Conservation (phyloP, 2,888 invertebrate genomes). For the Philereme vetulata region DNA sequence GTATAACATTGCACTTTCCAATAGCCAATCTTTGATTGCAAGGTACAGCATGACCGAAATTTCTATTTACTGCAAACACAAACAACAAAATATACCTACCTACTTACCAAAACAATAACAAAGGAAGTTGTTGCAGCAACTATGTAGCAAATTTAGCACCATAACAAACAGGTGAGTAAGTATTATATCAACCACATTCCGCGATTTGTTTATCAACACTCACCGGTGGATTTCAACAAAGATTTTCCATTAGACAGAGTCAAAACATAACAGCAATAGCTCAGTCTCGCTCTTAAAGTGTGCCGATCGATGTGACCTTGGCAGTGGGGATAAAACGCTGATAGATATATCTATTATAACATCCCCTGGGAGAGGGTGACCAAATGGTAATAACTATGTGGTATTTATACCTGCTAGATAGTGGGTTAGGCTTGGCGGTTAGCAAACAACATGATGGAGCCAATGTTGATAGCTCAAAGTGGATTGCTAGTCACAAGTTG, state of each 20-base stretch:
- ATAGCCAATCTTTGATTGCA: not conserved
- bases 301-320: constrained; percentile 77
- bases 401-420: not conserved
- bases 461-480: not conserved
- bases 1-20: too few species aligned
- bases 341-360: constrained; percentile 36
- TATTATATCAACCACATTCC: constrained; percentile 7
- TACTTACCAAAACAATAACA: not conserved
- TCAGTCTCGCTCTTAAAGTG: constrained; percentile 47
- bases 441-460: not conserved
- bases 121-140: not conserved
- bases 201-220: constrained; percentile 37
- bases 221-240: constrained; percentile 23
- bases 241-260: constrained; percentile 44
- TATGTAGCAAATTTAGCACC: not conserved
- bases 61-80: not conserved
- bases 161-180: not conserved
- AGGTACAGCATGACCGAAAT: not conserved
- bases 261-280: constrained; percentile 37
- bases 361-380: constrained; percentile 17
- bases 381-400: constrained; percentile 7
- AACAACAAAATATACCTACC: not conserved
- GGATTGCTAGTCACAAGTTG: too few species aligned
- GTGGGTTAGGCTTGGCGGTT: not conserved
- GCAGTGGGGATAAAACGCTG: constrained; percentile 58